These are phyloP conservation scores for Laticauda laticaudata DNA, from an alignment of 2,113 vertebrate species.

Conservation along the genomic window DNA sequence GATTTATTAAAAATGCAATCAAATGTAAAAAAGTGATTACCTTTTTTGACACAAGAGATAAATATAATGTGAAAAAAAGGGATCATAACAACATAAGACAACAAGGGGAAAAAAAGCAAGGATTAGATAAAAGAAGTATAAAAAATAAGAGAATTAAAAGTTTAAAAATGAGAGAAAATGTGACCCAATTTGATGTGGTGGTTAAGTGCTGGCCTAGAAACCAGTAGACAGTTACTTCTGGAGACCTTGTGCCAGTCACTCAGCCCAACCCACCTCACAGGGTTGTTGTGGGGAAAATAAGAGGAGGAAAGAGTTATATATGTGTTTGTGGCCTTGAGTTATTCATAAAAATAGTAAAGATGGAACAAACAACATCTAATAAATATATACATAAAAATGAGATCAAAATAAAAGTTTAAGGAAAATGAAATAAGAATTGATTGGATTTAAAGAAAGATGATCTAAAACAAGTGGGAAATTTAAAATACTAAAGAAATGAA, in stretches of 20 bases:
- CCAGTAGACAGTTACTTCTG: no score
- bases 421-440: neutral
- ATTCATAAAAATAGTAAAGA: no score
- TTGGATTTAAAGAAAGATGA: neutral
- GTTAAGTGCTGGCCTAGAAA: no score
- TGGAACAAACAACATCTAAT: no score
- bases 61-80: neutral
- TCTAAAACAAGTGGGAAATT: neutral
- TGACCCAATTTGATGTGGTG: no score
- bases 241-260: no score
- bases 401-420: neutral
- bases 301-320: no score
- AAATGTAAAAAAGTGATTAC: neutral
- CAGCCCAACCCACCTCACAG: no score
- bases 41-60: neutral
- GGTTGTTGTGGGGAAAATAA: no score
- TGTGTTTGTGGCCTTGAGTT: no score
- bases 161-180: neutral
- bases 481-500: neutral
- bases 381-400: neutral
- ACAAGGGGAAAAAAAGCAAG: neutral
- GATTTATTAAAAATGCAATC: neutral
- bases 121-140: neutral
- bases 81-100: neutral
- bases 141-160: neutral